phyloP scores from a whole-genome alignment of 2,113 vertebrate species.

The Delphinus delphis region DNA sequence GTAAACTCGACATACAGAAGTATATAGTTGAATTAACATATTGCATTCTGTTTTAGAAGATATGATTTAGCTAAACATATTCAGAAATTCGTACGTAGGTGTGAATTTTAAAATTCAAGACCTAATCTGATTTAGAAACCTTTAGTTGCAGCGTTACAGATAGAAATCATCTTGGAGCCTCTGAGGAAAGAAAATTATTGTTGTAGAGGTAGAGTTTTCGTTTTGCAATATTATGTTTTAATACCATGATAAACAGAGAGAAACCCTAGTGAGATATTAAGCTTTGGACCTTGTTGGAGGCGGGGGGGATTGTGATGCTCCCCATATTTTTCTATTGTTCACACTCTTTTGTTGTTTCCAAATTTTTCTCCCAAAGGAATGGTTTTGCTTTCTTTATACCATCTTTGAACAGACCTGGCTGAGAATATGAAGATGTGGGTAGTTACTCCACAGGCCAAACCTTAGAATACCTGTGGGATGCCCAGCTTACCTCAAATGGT shows the following conservation, averaged over 20 bases:
- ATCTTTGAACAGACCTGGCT: background rate
- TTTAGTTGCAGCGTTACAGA: background rate
- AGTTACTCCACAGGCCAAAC: background rate
- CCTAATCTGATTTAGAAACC: background rate
- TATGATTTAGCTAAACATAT: constrained; percentile 29
- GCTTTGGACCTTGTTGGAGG: background rate
- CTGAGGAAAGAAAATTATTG: background rate
- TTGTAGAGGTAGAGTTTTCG: background rate
- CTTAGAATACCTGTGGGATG: background rate
- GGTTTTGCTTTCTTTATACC: background rate
- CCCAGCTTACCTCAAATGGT: background rate
- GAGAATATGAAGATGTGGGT: background rate
- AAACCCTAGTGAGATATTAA: background rate
- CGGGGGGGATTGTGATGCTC: background rate
- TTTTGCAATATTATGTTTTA: background rate
- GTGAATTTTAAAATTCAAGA: constrained; percentile 41
- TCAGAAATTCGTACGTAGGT: background rate
- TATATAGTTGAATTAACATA: constrained; percentile 8
- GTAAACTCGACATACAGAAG: background rate
- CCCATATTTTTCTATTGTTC: background rate
- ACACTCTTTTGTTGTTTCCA: background rate
- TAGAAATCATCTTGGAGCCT: background rate
- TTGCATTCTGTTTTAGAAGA: background rate
- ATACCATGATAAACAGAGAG: background rate
- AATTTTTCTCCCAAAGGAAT: background rate